These are phyloP conservation scores for Leptinotarsa rubiginosa DNA, from an alignment of 2,888 invertebrate species.

Conservation along the genomic window DNA sequence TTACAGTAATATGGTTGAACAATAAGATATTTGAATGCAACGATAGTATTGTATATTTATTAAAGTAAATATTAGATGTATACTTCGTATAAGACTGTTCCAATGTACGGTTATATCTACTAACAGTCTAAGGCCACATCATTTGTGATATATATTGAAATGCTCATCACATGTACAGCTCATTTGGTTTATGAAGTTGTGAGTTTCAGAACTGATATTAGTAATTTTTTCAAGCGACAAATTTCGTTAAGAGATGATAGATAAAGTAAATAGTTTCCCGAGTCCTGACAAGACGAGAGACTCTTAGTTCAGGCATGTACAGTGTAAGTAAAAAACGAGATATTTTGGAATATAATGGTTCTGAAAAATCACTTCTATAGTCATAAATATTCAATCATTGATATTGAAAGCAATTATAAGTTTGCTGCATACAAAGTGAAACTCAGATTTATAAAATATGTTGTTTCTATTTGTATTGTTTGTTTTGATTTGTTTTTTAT, in stretches of 20 bases:
- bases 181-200: conserved; percentile 42
- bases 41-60: conserved; percentile 33
- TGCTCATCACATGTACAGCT: conserved; percentile 63
- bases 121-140: conserved; percentile 54
- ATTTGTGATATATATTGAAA: conserved; percentile 64
- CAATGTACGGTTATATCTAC: conserved; percentile 28
- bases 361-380: conserved; percentile 31
- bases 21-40: conserved; percentile 24
- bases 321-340: background rate
- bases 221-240: background rate
- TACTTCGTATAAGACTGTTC: conserved; percentile 41
- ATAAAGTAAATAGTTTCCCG: background rate
- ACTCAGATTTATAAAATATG: conserved; percentile 54
- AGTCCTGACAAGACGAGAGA: background rate
- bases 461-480: conserved; percentile 45
- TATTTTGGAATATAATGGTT: background rate
- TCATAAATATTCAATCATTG: conserved; percentile 35
- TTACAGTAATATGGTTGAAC: conserved; percentile 10
- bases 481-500: conserved; percentile 40
- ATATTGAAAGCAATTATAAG: conserved; percentile 37
- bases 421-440: conserved; percentile 34
- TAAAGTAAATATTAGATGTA: conserved; percentile 23
- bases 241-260: too few species aligned
- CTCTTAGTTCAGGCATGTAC: background rate
- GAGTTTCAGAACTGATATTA: conserved; percentile 29